A percentile compares a stretch with the other conserved stretches of the same genome.
phyloP scores from a whole-genome alignment of 2,888 invertebrate species.

The Argyra leucocephala region DNA sequence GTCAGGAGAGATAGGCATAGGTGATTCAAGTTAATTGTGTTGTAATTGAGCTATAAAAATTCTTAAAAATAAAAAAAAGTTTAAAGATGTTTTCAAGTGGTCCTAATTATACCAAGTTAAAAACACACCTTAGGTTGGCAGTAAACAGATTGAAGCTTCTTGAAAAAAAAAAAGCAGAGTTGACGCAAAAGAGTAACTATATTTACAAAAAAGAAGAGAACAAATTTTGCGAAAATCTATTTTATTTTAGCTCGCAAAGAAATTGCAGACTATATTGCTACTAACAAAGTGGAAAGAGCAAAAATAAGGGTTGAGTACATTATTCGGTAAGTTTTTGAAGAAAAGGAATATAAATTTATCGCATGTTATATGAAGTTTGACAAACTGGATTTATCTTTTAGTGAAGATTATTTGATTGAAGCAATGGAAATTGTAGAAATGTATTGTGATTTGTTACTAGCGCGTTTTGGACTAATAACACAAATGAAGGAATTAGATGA shows the following conservation, averaged over 20 bases:
- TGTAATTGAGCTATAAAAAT: not conserved
- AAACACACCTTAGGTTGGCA: conserved; percentile 87
- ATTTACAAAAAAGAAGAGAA: too few species aligned
- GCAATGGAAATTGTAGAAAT: conserved; percentile 99
- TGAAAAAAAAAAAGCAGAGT: conserved; percentile 95
- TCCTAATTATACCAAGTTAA: conserved; percentile 89
- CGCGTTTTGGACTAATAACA: conserved; percentile 90
- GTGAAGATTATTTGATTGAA: conserved; percentile 98
- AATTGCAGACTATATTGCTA: conserved; percentile 89
- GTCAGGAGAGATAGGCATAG: too few species aligned
- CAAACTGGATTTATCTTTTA: conserved; percentile 32
- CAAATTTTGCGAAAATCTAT: not conserved
- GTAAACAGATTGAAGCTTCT: conserved; percentile 88
- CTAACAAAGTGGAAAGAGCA: conserved; percentile 79
- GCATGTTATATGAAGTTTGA: not conserved
- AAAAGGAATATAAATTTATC: conserved; percentile 21
- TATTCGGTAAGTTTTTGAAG: conserved; percentile 56
- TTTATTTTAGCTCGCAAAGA: conserved; percentile 52
- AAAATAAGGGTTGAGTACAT: conserved; percentile 98
- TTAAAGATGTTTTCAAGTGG: conserved; percentile 77
- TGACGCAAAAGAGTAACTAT: conserved; percentile 93
- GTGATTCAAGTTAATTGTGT: too few species aligned
- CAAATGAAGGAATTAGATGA: conserved; percentile 95
- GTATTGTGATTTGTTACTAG: conserved; percentile 94
- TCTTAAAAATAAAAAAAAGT: not conserved